phyloP scores from a whole-genome alignment of 2,888 invertebrate species.

The Rhamphomyia laevipes region DNA sequence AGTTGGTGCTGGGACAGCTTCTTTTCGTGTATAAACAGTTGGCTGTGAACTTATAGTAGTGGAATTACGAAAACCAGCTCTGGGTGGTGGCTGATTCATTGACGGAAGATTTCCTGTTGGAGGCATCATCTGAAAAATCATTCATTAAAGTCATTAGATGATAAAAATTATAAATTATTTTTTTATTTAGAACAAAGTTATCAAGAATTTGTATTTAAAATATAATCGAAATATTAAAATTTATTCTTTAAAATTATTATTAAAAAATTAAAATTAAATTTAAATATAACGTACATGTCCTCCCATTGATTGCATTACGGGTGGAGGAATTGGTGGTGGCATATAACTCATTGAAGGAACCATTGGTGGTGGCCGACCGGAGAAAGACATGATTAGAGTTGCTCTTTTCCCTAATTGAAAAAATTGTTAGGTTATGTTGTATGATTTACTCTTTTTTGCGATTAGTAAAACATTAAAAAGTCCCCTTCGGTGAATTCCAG shows the following conservation, averaged over 20 bases:
- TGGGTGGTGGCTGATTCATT: constrained; percentile 34
- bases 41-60: constrained; percentile 38
- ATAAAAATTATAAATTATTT: constrained; percentile 4
- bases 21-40: constrained; percentile 32
- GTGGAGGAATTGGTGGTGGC: constrained; percentile 61
- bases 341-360: constrained; percentile 63
- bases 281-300: constrained; percentile 49
- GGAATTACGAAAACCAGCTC: constrained; percentile 36
- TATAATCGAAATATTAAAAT: neutral
- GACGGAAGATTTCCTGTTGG: constrained; percentile 28
- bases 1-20: constrained; percentile 19
- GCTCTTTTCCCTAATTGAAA: too few species aligned
- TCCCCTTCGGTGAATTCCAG: too few species aligned
- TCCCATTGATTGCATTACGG: constrained; percentile 59
- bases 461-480: too few species aligned
- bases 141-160: too few species aligned
- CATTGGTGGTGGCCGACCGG: constrained; percentile 47
- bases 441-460: too few species aligned
- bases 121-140: constrained; percentile 42
- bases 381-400: neutral
- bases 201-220: neutral
- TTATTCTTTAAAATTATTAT: neutral
- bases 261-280: neutral
- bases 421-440: too few species aligned
- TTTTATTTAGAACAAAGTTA: neutral